Evolutionary conservation across 2,888 invertebrate species (phyloP).

Genomic region (Eumacrocentrus americanus): DNA sequence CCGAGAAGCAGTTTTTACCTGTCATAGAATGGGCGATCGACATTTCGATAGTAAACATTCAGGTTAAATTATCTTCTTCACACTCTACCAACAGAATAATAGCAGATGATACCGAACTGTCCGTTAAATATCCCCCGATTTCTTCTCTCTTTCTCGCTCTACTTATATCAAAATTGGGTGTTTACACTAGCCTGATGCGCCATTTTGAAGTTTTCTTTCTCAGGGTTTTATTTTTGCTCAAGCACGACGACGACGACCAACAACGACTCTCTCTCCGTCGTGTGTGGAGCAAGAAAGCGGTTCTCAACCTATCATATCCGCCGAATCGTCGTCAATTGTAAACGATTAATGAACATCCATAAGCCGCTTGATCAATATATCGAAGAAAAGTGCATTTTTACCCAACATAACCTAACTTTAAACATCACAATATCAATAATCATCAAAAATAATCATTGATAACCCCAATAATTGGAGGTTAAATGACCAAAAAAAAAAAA

Average conservation of each 20-base stretch:
- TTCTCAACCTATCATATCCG: background rate
- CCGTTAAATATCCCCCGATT: conserved; percentile 12
- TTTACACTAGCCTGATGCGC: conserved; percentile 57
- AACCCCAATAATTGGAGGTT: no score
- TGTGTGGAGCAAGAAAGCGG: background rate
- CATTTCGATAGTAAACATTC: conserved; percentile 61
- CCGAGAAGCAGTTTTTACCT: conserved; percentile 48
- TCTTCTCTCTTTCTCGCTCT: conserved; percentile 31
- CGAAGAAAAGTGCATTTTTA: no score
- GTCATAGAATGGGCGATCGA: conserved; percentile 61
- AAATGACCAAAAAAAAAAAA: background rate
- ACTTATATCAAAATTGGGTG: conserved; percentile 53
- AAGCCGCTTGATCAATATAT: no score
- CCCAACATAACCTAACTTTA: no score
- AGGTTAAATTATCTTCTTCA: conserved; percentile 47
- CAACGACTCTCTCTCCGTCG: background rate
- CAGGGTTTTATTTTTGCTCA: conserved; percentile 43
- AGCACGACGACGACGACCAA: background rate
- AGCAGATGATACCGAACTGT: conserved; percentile 24
- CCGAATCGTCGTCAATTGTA: background rate
- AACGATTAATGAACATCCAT: no score
- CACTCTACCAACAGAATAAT: conserved; percentile 42
- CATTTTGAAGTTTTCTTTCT: conserved; percentile 59
- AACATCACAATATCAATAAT: no score
- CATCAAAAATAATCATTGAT: no score